Percentiles rank a stretch among this genome's conserved stretches.
Evolutionary conservation across 1,140 invertebrate species (phyloP).

Genomic region (Neomicropteryx cornuta): DNA sequence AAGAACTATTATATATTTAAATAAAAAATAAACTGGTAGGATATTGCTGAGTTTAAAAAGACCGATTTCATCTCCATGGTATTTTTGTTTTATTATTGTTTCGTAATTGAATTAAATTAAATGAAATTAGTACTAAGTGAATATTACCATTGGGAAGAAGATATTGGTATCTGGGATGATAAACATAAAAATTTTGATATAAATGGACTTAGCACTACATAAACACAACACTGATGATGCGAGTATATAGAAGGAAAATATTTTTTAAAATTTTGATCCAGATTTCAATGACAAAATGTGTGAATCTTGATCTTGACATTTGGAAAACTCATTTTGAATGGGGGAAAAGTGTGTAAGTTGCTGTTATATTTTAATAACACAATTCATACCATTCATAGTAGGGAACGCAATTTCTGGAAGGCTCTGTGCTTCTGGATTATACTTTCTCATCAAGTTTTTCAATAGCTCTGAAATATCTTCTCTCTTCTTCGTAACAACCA

Average conservation of each 20-base stretch:
- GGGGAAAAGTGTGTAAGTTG: background rate
- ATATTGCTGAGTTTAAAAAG: no score
- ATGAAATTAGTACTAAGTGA: no score
- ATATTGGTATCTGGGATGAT: no score
- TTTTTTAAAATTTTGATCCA: background rate
- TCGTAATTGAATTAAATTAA: no score
- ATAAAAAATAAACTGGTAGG: no score
- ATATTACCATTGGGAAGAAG: no score
- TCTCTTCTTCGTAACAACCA: conserved; percentile 63
- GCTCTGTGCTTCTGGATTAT: conserved; percentile 41
- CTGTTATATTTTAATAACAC: no score
- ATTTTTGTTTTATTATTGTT: no score
- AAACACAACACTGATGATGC: background rate
- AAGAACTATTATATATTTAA: no score
- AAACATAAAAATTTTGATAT: no score
- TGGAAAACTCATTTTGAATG: background rate
- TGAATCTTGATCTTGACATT: background rate
- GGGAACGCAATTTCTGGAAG: conserved; percentile 54
- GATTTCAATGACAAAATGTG: conserved; percentile 2
- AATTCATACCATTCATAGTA: conserved; percentile 45
- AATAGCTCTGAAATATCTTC: conserved; percentile 68
- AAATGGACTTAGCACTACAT: conserved; percentile 21
- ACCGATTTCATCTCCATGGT: no score
- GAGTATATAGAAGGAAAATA: background rate
- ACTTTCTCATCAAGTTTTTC: conserved; percentile 54